Conservation (phyloP, 2,797 vertebrate species). For the Coracias cyanogaster region DNA sequence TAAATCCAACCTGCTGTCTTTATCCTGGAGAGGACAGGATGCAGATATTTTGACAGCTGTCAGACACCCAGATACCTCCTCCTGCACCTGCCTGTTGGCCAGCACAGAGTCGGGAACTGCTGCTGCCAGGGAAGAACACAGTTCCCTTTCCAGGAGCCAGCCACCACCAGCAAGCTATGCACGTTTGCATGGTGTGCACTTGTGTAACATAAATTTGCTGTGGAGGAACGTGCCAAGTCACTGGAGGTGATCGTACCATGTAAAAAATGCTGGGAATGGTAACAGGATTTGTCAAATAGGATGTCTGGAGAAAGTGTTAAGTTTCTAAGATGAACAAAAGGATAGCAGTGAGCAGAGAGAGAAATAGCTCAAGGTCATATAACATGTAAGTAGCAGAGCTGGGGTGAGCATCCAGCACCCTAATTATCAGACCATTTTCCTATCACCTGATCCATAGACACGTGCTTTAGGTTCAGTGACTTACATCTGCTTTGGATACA, state of each 20-base stretch:
- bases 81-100: background rate
- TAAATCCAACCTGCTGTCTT: background rate
- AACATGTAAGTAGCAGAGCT: background rate
- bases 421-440: background rate
- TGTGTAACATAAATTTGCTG: background rate
- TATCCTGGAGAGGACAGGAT: background rate
- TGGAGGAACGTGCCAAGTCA: background rate
- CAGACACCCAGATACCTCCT: background rate
- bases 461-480: background rate
- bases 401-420: background rate
- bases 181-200: fast-evolving
- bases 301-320: background rate
- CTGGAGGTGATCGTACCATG: background rate
- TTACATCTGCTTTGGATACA: background rate
- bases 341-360: background rate
- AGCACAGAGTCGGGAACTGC: background rate
- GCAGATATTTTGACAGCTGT: background rate
- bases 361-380: background rate
- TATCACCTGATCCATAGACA: background rate
- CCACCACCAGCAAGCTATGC: background rate
- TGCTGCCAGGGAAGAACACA: background rate
- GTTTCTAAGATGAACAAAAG: background rate
- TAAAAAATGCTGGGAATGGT: background rate
- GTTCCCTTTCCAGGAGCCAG: background rate
- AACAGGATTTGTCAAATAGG: background rate